phyloP scores from a whole-genome alignment of 2,113 vertebrate species.

The Salvelinus namaycush region DNA sequence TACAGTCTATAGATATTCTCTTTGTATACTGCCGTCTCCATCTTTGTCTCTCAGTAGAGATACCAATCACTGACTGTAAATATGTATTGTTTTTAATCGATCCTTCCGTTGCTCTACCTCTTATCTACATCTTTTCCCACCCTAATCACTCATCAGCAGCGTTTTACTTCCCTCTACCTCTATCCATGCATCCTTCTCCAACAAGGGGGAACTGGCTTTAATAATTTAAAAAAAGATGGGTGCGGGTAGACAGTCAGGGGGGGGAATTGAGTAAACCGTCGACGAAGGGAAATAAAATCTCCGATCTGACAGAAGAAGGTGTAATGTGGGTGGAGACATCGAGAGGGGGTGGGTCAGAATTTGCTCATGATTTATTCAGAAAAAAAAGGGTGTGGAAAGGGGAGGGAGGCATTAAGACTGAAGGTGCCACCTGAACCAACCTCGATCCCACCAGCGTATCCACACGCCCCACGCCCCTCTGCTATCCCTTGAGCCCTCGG shows the following conservation, averaged over 20 bases:
- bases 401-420: constrained; percentile 70
- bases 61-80: too few relatives aligned
- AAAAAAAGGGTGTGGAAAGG: constrained; percentile 36
- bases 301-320: neutral
- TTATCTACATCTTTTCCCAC: neutral
- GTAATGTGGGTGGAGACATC: constrained; percentile 12
- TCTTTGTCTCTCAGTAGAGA: neutral
- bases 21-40: neutral
- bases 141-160: neutral
- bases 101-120: neutral
- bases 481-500: constrained; percentile 64
- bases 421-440: constrained; percentile 88
- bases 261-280: neutral
- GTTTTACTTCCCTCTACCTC: neutral
- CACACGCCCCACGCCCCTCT: constrained; percentile 69
- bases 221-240: neutral
- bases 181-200: too few relatives aligned
- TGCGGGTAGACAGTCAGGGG: neutral
- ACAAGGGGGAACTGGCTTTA: neutral
- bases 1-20: too few relatives aligned
- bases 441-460: constrained; percentile 66
- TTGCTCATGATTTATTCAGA: constrained; percentile 81
- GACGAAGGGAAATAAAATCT: neutral
- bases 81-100: too few relatives aligned
- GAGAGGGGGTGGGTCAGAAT: constrained; percentile 60